phyloP scores from a whole-genome alignment of 2,113 vertebrate genomes.

The Aramus guarauna region DNA sequence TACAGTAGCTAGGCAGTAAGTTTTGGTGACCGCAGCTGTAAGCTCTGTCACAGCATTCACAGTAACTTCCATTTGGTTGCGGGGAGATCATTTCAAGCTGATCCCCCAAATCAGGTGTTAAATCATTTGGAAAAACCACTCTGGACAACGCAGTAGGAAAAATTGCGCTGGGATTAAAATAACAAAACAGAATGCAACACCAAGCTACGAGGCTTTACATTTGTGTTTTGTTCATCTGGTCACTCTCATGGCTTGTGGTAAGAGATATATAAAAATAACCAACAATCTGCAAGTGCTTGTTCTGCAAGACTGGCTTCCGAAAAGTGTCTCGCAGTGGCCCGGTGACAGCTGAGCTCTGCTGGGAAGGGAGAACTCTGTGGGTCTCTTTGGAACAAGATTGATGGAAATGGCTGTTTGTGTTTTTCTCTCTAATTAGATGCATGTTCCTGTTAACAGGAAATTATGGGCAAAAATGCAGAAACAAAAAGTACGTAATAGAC shows the following conservation, averaged over 20 bases:
- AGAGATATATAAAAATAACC: neutral
- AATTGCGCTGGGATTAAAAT: neutral
- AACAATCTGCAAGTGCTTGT: neutral
- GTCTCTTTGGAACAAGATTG: neutral
- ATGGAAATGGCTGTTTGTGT: neutral
- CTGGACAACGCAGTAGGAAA: neutral
- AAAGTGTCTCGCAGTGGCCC: neutral
- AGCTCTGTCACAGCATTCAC: neutral
- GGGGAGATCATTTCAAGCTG: neutral
- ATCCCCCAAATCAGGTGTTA: neutral
- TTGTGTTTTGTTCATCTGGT: neutral
- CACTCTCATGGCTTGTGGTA: neutral
- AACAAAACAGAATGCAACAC: neutral
- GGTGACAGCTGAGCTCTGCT: neutral
- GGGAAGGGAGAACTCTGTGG: neutral
- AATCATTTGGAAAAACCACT: neutral
- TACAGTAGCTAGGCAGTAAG: neutral
- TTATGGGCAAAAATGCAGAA: neutral
- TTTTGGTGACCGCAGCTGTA: fast-evolving
- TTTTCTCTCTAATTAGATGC: neutral
- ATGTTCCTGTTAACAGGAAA: neutral
- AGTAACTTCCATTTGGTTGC: neutral
- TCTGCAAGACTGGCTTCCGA: neutral
- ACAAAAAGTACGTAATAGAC: neutral
- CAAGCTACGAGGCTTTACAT: neutral